Base-by-base conservation (phyloP, 2,888 invertebrate genomes). In the Invenusta paracnida region DNA sequence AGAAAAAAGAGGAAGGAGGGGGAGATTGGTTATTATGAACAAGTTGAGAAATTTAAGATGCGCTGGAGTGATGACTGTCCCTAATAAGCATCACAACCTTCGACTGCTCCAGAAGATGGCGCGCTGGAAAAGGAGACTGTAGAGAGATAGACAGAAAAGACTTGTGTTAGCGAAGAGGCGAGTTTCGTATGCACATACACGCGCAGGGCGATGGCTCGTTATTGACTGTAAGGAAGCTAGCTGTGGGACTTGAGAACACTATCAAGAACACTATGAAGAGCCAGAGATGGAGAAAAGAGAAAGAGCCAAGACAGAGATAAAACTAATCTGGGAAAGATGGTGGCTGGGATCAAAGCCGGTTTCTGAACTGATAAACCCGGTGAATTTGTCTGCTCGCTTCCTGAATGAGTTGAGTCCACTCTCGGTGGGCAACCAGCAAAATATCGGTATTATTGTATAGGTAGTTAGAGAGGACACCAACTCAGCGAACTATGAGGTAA, bases 31-130 rank as follows among this genome's bases (percentile, higher is more conserved):
- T 5, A 73, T n/a, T n/a, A 23, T 73, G 73, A 73, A 73, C 73
- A 73, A 73, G 73, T 73, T 73, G 73, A 73, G 73, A 73, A 73
- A 73, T 73, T 73, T 73, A 73, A 73, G 73, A 73, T 23, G 73
- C 73, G 27, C 27, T 13, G 23, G 73, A 73, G 73, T 73, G 73
- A 73, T 73, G 73, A 73, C 73, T 73, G 73, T 73, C 73, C 73
- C 73, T 73, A 73, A 73, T 73, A 73, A 73, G 73, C 5, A 73
- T 73, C 73, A 73, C 5, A n/a, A n/a, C n/a, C n/a, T n/a, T n/a
- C n/a, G 23, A 5, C 73, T 73, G 73, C 73, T 23, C 73, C 73
- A 48, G 17, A 48, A 48, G n/a, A n/a, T n/a, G n/a, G n/a, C n/a
- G n/a, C n/a, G n/a, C n/a, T n/a, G n/a, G n/a, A n/a, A n/a, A n/a